Percentiles rank a stretch among this genome's conserved stretches.
Evolutionary conservation across 2,113 vertebrate genomes (phyloP).

Genomic region (Pontoporia blainvillei): DNA sequence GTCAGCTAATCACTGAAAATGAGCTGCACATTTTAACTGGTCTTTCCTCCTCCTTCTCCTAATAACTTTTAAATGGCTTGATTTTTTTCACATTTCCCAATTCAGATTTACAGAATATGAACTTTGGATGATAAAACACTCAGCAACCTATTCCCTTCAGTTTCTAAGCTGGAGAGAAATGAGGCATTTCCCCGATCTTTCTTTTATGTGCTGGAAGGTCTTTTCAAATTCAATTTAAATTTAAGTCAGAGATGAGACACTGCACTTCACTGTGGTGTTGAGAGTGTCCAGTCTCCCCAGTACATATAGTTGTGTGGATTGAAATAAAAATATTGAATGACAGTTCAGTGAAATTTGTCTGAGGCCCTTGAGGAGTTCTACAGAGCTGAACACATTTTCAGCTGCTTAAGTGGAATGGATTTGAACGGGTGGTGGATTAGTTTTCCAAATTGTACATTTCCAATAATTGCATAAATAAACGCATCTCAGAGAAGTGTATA

Average conservation of each 20-base stretch:
- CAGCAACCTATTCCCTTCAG: background rate
- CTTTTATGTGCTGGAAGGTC: background rate
- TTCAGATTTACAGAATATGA: slow-evolving; percentile 36
- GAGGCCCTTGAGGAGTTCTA: background rate
- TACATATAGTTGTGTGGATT: background rate
- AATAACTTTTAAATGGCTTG: slow-evolving; percentile 15
- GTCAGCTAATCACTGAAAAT: slow-evolving; percentile 10
- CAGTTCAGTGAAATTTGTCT: background rate
- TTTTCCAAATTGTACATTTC: background rate
- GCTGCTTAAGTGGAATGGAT: background rate
- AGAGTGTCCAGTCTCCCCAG: background rate
- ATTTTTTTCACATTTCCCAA: slow-evolving; percentile 11
- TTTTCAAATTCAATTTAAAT: slow-evolving; percentile 45
- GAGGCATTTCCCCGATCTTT: background rate
- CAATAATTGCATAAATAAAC: background rate
- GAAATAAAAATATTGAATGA: slow-evolving; percentile 45
- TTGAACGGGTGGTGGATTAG: background rate
- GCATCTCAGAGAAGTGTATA: background rate
- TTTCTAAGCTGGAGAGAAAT: slow-evolving; percentile 5
- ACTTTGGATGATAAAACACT: slow-evolving; percentile 25
- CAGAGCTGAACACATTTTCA: background rate
- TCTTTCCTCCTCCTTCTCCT: background rate
- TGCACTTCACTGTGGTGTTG: background rate
- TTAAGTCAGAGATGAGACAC: background rate
- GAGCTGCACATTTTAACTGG: background rate